These are phyloP conservation scores for Hippocampus kuda DNA, from an alignment of 2,797 vertebrate species.

Conservation along the genomic window DNA sequence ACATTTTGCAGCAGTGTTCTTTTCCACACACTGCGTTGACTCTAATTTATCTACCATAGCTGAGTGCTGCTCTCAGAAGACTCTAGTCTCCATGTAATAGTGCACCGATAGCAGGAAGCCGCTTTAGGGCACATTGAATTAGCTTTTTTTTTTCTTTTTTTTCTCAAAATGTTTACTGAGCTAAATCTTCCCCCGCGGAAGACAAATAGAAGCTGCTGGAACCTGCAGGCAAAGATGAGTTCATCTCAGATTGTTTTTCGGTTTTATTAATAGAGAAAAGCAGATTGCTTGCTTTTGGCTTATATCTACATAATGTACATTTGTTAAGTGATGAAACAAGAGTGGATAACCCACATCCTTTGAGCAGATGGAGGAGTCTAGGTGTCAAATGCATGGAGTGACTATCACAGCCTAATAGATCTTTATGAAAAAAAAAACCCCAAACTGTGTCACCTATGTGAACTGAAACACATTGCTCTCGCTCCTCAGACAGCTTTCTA, in stretches of 20 bases:
- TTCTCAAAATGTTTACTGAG: constrained; percentile 1
- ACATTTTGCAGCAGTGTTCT: constrained; percentile 5
- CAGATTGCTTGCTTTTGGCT: not conserved
- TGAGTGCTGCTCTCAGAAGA: constrained; percentile 18
- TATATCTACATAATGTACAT: not conserved
- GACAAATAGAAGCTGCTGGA: constrained; percentile 11
- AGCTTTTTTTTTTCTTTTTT: constrained; percentile 3
- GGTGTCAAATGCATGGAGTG: not conserved
- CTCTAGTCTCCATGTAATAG: constrained; percentile 23
- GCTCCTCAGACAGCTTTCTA: not conserved
- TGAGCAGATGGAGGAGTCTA: not conserved
- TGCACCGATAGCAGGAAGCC: constrained; percentile 19
- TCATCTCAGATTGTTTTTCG: not conserved
- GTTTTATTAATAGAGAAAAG: not conserved
- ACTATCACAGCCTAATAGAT: not conserved
- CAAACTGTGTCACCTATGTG: not conserved
- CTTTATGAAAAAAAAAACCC: not conserved
- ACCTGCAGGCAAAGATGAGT: constrained; percentile 5
- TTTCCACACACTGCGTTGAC: constrained; percentile 22
- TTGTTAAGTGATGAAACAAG: not conserved
- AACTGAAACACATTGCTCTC: not conserved
- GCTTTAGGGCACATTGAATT: constrained; percentile 17
- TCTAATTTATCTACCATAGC: constrained; percentile 47
- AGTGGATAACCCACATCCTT: not conserved
- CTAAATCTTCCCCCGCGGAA: constrained; percentile 6